Percentiles rank a stretch among this genome's conserved stretches.
phyloP scores from a whole-genome alignment of 2,113 vertebrate species.

The Malaclemys terrapin region DNA sequence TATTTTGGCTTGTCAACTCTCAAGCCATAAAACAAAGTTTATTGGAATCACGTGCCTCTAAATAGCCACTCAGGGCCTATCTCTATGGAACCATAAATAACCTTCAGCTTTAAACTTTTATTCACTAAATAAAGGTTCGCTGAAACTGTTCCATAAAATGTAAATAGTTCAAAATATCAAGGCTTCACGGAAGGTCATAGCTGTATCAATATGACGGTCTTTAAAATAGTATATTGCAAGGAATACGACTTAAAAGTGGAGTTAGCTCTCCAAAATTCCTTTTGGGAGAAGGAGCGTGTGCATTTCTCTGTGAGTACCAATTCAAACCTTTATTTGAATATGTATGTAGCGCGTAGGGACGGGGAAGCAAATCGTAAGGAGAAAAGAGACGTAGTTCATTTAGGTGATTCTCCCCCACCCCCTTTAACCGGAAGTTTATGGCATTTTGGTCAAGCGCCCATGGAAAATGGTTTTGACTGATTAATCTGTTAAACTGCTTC shows the following conservation, averaged over 20 bases:
- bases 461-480: conserved; percentile 4
- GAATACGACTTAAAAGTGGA: conserved; percentile 26
- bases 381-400: not conserved
- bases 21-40: conserved; percentile 99
- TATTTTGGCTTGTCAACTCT: conserved; percentile 99
- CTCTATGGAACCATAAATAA: conserved; percentile 98
- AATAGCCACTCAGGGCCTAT: conserved; percentile 96
- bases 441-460: conserved; percentile 24
- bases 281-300: conserved; percentile 38
- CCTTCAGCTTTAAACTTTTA: conserved; percentile 95
- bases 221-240: conserved; percentile 52
- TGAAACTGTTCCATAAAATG: conserved; percentile 76
- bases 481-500: conserved; percentile 8
- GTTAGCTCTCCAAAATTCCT: not conserved
- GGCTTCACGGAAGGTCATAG: conserved; percentile 59
- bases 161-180: conserved; percentile 65
- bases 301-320: conserved; percentile 21
- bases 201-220: conserved; percentile 38
- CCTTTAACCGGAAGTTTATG: not conserved
- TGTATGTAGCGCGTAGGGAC: not conserved
- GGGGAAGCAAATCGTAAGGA: not conserved
- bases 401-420: not conserved
- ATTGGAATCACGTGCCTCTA: conserved; percentile 99
- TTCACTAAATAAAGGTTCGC: conserved; percentile 86
- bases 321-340: conserved; percentile 63